Percentiles rank a stretch among this genome's conserved stretches.
Evolutionary conservation across 2,113 vertebrate species (phyloP).

Genomic region (Macrotus californicus): DNA sequence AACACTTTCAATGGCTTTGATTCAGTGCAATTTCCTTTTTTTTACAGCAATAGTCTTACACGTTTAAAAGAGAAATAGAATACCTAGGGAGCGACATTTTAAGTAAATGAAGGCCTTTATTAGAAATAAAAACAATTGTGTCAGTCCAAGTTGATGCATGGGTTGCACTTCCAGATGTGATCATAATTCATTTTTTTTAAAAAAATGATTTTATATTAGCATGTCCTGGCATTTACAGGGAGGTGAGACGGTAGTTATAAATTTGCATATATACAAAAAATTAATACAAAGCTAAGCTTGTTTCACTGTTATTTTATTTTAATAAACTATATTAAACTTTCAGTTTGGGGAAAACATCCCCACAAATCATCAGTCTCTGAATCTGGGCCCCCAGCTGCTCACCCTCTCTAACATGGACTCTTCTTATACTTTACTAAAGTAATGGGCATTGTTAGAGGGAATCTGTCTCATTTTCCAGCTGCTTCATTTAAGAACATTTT

Average conservation of each 20-base stretch:
- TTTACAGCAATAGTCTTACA: conserved; percentile 54
- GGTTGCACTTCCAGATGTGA: conserved; percentile 25
- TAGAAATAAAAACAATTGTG: conserved; percentile 71
- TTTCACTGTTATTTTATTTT: conserved; percentile 49
- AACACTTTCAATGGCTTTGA: conserved; percentile 57
- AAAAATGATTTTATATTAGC: conserved; percentile 54
- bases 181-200: conserved; percentile 64
- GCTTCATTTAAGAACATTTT: background rate
- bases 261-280: conserved; percentile 65
- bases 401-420: background rate
- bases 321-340: conserved; percentile 48
- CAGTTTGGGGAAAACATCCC: conserved; percentile 31
- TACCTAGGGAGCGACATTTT: conserved; percentile 63
- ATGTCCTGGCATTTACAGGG: conserved; percentile 58
- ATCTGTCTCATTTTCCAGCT: background rate
- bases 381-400: background rate
- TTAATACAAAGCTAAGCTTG: conserved; percentile 20
- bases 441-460: background rate
- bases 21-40: conserved; percentile 46
- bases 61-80: conserved; percentile 53
- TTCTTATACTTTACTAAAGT: background rate
- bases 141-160: conserved; percentile 54
- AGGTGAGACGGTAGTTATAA: conserved; percentile 15
- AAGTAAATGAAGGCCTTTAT: conserved; percentile 66
- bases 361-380: background rate